Base-by-base conservation (phyloP, 2,888 invertebrate species). In the Stictocephala bisonia region DNA sequence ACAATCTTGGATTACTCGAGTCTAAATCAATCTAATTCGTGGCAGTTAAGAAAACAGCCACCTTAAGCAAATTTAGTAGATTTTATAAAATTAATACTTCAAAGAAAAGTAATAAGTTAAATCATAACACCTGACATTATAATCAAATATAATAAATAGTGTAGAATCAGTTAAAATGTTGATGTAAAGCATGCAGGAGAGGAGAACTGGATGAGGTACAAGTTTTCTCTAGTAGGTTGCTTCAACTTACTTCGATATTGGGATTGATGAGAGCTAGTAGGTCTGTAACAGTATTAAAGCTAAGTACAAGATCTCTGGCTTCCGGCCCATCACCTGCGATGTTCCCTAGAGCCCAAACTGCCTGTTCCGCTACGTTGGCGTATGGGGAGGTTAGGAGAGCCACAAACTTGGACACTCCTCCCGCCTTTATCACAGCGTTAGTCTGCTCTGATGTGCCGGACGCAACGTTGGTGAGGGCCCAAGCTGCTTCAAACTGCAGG, bases 301-400 rank as follows among this genome's bases (percentile, higher is more conserved):
- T 82, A 6, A 99, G 89, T 51, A 97, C 95, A 71, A 89, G 84
- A 85, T 99, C 97, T 53, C 99, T 87, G 0, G 94, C 88, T 13
- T 84, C 85, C 0, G 94, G 88, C 0, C 95, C 94, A 83, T 95
- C 95, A 35, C 98, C 97, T 7, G 97, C 97, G 80, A 99, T 96
- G 85, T 99, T 99, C 77, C 97, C 96, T n/a, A 97, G 86, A 0
- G 98, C 98, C 99, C 95, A 98, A 0, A 97, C 94, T n/a, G 95
- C 92, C 84, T 97, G 97, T 82, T 97, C 97, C 0, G 94, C 92
- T 0, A 94, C 90, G 77, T 91, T 89, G 0, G 88, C 84, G 41
- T 89, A 86, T 1, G 88, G 85, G 0, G 93, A 92, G 6, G 87
- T 84, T 0, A 97, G 85, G 13, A 99, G 86, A 0, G 85, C 82